phyloP scores from a whole-genome alignment of 1,140 invertebrate genomes.

The Spodoptera frugiperda region DNA sequence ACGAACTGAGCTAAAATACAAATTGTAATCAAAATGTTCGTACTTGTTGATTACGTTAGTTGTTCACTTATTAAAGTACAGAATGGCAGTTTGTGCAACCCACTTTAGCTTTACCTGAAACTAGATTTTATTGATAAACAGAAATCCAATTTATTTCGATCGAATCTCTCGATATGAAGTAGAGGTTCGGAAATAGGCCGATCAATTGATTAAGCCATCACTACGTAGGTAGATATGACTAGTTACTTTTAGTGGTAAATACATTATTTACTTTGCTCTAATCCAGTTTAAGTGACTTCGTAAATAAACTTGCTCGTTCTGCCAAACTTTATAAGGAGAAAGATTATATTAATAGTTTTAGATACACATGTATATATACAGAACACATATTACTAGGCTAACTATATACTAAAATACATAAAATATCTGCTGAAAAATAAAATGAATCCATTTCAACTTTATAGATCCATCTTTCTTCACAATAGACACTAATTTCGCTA shows the following conservation, averaged over 20 bases:
- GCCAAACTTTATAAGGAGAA: no score
- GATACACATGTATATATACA: no score
- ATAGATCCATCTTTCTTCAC: not conserved
- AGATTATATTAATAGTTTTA: no score
- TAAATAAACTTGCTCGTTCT: no score
- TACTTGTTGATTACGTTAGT: not conserved
- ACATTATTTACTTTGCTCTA: no score
- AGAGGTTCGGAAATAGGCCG: constrained; percentile 17
- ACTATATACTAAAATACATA: no score
- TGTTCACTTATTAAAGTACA: not conserved
- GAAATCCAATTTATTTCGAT: constrained; percentile 35
- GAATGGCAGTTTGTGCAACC: no score
- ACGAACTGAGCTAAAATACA: not conserved
- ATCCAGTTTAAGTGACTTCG: no score
- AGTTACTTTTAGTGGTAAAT: not conserved
- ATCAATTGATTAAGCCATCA: constrained; percentile 8
- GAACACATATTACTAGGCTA: no score
- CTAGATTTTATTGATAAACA: constrained; percentile 25
- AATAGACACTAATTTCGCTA: not conserved
- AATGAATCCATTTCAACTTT: not conserved
- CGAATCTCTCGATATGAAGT: not conserved
- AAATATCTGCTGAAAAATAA: not conserved
- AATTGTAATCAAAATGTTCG: no score
- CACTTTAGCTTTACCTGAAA: not conserved
- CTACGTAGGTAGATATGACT: not conserved